These are phyloP conservation scores for Gymnodraco acuticeps DNA, from an alignment of 2,797 vertebrate genomes.

Conservation along the genomic window DNA sequence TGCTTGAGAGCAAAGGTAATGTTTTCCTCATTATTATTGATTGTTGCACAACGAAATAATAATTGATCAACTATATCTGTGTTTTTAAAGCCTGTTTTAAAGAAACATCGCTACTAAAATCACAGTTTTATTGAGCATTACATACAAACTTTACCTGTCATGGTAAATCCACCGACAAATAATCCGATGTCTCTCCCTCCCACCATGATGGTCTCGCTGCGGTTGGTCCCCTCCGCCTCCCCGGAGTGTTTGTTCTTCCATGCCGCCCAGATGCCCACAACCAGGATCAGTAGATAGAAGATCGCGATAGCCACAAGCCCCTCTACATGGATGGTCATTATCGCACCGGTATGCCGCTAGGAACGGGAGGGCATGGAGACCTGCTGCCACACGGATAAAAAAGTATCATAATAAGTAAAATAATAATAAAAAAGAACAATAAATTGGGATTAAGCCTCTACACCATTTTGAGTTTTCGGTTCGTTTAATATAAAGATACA, in stretches of 20 bases:
- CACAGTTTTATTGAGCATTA: not conserved
- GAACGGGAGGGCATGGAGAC: slow-evolving; percentile 79
- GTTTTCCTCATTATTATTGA: not conserved
- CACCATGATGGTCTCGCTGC: slow-evolving; percentile 96
- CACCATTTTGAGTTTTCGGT: not conserved
- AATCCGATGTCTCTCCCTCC: slow-evolving; percentile 97
- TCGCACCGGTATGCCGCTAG: slow-evolving; percentile 71
- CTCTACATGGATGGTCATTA: slow-evolving; percentile 93
- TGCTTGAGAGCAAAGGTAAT: too few species aligned
- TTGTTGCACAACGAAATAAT: too few species aligned
- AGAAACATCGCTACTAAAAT: not conserved
- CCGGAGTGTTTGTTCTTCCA: slow-evolving; percentile 97
- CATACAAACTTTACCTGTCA: slow-evolving; percentile 89
- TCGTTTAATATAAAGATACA: not conserved
- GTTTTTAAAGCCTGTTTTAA: not conserved
- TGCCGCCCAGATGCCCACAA: slow-evolving; percentile 98
- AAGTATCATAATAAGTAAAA: not conserved
- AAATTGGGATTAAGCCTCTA: not conserved
- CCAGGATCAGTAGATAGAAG: slow-evolving; percentile 94
- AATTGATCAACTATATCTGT: too few species aligned
- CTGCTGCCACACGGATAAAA: slow-evolving; percentile 42
- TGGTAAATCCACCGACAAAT: slow-evolving; percentile 96
- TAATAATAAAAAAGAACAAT: not conserved
- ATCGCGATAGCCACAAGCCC: slow-evolving; percentile 94
- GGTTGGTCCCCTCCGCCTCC: slow-evolving; percentile 87